Conservation (phyloP, 2,797 vertebrate species). For the Eurystomus glaucurus region DNA sequence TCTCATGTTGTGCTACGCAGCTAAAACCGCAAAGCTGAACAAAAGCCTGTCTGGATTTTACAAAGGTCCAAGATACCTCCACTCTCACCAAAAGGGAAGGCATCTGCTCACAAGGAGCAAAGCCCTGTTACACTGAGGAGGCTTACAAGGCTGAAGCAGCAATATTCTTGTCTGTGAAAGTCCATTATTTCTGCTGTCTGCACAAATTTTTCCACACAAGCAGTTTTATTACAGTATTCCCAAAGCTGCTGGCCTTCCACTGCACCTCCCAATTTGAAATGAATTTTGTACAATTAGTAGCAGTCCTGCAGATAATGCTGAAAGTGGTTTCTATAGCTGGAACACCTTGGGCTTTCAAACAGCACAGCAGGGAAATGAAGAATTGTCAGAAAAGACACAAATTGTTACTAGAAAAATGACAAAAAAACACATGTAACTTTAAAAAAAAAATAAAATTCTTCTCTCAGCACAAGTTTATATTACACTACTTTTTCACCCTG, state of each 20-base stretch:
- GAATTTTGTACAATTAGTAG: not conserved
- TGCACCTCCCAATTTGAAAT: not conserved
- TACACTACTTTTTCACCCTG: not conserved
- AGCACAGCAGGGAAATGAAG: not conserved
- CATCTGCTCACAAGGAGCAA: not conserved
- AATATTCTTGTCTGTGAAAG: not conserved
- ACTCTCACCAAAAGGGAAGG: not conserved
- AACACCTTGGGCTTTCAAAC: constrained; percentile 19
- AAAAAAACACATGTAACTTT: not conserved
- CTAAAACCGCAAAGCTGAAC: not conserved
- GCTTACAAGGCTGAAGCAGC: not conserved
- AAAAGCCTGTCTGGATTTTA: constrained; percentile 4
- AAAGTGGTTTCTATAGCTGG: constrained; percentile 1
- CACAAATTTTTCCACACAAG: not conserved
- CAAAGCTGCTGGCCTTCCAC: constrained; percentile 11
- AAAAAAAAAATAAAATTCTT: not conserved
- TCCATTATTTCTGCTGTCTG: not conserved
- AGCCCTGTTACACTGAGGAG: not conserved
- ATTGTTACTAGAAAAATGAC: not conserved
- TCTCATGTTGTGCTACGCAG: constrained; percentile 3
- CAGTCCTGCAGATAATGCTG: not conserved
- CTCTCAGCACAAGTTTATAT: not conserved
- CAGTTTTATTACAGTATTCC: constrained; percentile 19
- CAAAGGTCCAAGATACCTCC: not conserved
- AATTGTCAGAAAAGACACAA: not conserved